Base-by-base conservation (phyloP, 2,113 vertebrate species). In the Etheostoma cragini region DNA sequence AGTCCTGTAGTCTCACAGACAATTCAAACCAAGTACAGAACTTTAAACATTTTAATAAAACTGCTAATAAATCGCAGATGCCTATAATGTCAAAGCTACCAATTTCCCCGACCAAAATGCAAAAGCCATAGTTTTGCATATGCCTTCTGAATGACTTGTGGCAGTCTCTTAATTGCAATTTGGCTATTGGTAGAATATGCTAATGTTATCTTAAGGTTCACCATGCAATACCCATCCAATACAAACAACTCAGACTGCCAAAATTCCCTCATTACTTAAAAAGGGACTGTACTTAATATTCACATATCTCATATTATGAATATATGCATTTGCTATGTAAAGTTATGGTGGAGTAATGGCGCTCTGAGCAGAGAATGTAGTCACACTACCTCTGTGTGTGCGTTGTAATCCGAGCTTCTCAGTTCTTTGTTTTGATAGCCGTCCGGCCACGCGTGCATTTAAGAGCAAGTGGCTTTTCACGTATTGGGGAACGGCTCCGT, bases 101-200 rank as follows among this genome's bases (percentile, higher is more conserved):
- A 0, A 35, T 24, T 24, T 61, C 57, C 45, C 30, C 17, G 38
- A 61, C 17, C 42, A 19, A 24, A 26, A 72, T 53, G 24, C 22
- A 70, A 70, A 74, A 24, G 2, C 6, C 7, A 8, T 7, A 16
- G 60, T 65, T 72, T 68, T 42, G 33, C 81, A 73, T 49, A 62
- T 19, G 12, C 35, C 38, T 57, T 42, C 45, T 63, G 50, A 30
- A 70, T 62, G 42, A 72, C 47, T 24, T 53, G 24, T 19, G 47
- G 24, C 72, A 45, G n/a, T 12, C 22, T 69, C 19, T 57, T 46
- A 46, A 17, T 73, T 26, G 21, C 17, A 22, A 35, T 61, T 19
- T 65, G 24, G 46, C 38, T 54, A 54, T 38, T 30, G 16, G 26
- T 33, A 24, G 17, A 49, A 62, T 17, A 26, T 19, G 24, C 30